phyloP scores from a whole-genome alignment of 2,888 invertebrate species.

The Pharmacophagus antenor region DNA sequence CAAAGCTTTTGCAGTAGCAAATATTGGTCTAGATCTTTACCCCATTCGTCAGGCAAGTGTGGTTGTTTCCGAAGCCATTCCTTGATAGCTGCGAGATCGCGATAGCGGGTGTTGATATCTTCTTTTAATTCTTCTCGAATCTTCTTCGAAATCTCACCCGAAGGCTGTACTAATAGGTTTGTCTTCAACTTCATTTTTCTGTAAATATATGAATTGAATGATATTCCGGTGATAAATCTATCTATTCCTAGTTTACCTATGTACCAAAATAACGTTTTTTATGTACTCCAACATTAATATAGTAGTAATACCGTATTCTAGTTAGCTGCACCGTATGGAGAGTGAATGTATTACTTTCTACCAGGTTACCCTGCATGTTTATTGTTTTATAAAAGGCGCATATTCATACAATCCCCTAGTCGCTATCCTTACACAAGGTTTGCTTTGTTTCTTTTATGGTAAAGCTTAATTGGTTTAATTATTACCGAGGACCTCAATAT shows the following conservation, averaged over 20 bases:
- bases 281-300: too few species aligned
- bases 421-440: not conserved
- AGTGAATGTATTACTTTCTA: too few species aligned
- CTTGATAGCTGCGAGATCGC: conserved; percentile 80
- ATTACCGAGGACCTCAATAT: not conserved
- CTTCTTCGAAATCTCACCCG: conserved; percentile 84
- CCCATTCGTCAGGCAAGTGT: conserved; percentile 82
- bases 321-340: too few species aligned
- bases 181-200: conserved; percentile 70
- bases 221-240: too few species aligned
- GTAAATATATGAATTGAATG: too few species aligned
- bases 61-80: conserved; percentile 85
- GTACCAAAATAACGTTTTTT: too few species aligned
- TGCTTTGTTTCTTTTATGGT: not conserved
- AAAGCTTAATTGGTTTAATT: not conserved
- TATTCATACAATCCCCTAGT: not conserved
- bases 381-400: not conserved
- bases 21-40: conserved; percentile 46
- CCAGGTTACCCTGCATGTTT: not conserved
- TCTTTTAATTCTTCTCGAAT: conserved; percentile 87
- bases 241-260: too few species aligned
- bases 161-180: conserved; percentile 84
- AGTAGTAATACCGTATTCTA: too few species aligned
- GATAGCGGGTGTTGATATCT: conserved; percentile 77
- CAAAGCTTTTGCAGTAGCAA: too few species aligned